These are phyloP conservation scores for Asbolus verrucosus DNA, from an alignment of 1,140 invertebrate genomes.

Conservation along the genomic window DNA sequence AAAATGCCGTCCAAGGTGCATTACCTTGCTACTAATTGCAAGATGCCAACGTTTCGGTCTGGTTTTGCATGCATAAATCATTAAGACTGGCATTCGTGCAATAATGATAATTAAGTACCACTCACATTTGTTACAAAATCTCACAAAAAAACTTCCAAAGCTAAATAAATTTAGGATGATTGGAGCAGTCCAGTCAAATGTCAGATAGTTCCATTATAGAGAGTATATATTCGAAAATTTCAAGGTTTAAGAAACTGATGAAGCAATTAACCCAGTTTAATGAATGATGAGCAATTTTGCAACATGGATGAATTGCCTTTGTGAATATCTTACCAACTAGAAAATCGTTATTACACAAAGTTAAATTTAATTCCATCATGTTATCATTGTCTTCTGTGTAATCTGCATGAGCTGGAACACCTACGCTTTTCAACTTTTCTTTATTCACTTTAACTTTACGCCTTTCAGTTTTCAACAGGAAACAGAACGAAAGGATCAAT, in stretches of 20 bases:
- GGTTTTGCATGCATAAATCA: constrained; percentile 26
- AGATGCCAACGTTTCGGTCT: constrained; percentile 4
- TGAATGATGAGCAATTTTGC: constrained; percentile 43
- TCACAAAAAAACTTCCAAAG: constrained; percentile 15
- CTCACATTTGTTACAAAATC: constrained; percentile 13
- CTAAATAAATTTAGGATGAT: constrained; percentile 34
- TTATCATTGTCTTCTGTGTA: neutral
- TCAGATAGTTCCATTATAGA: constrained; percentile 40
- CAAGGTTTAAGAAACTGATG: constrained; percentile 46
- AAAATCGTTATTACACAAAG: constrained; percentile 42
- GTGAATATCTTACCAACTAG: constrained; percentile 38
- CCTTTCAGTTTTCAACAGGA: neutral
- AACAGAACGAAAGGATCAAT: constrained; percentile 28
- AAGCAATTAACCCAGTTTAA: constrained; percentile 46
- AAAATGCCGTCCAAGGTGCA: constrained; percentile 10
- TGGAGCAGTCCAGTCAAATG: constrained; percentile 32
- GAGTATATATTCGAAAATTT: constrained; percentile 46
- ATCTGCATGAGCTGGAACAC: neutral
- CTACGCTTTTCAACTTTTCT: no score
- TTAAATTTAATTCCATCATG: constrained; percentile 14
- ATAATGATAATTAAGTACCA: constrained; percentile 30
- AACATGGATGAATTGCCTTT: constrained; percentile 34
- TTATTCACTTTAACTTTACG: no score
- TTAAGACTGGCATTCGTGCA: constrained; percentile 25
- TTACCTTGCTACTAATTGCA: constrained; percentile 30